A percentile compares a stretch with the other conserved stretches of the same genome.
These are phyloP conservation scores for Pelecanus crispus DNA, from an alignment of 2,113 vertebrate genomes.

Conservation along the genomic window DNA sequence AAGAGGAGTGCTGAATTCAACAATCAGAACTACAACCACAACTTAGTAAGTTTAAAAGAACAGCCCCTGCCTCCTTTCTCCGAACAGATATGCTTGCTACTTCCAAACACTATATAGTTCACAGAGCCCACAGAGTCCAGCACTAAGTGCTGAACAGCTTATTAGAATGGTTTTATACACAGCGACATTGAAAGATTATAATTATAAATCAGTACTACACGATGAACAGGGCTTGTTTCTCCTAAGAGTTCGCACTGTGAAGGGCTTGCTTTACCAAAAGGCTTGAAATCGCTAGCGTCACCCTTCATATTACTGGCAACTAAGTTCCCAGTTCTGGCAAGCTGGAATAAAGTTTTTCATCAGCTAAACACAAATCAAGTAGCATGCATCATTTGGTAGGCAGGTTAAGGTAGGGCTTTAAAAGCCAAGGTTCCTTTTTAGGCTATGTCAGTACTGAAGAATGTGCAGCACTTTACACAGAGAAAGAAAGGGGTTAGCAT, in stretches of 20 bases:
- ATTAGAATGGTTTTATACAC: neutral
- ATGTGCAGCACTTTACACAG: neutral
- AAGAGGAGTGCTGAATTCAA: neutral
- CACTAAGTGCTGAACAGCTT: neutral
- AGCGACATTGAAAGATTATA: neutral
- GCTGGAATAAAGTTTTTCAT: neutral
- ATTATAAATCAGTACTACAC: neutral
- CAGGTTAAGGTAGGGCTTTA: constrained; percentile 28
- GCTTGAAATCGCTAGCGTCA: neutral
- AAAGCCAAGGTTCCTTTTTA: constrained; percentile 42
- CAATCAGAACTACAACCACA: neutral
- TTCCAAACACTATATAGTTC: neutral
- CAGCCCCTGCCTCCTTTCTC: neutral
- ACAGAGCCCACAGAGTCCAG: neutral
- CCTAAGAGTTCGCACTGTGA: neutral
- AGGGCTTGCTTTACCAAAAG: neutral
- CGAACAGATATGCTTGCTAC: neutral
- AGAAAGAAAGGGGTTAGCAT: constrained; percentile 38
- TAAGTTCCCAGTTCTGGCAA: neutral
- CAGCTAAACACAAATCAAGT: neutral
- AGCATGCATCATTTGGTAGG: neutral
- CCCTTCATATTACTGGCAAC: neutral
- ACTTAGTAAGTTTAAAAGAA: neutral
- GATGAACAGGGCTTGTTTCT: neutral
- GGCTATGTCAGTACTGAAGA: constrained; percentile 38